Base-by-base conservation (phyloP, 2,113 vertebrate species). In the Colistium nudipinnis region DNA sequence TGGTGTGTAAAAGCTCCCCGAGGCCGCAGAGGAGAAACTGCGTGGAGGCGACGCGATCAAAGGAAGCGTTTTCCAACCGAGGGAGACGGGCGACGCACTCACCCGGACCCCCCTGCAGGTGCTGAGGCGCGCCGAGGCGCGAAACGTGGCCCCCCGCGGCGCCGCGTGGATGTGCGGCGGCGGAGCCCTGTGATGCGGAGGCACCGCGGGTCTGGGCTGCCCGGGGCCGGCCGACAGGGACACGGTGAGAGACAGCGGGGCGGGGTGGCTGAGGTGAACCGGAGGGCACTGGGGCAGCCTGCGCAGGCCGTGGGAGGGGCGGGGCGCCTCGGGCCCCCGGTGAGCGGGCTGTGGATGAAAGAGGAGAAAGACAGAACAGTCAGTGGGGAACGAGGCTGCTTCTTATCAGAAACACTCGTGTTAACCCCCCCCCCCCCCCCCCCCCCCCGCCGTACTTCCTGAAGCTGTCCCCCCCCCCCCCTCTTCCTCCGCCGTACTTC, bases 101-200 rank as follows among this genome's bases (percentile, higher is more conserved):
- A 94, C 93, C 93, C 81, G 85, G 65, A 89, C 90, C 76, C 83
- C 88, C 83, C 87, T 92, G 85, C 85, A 92, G 75, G 89, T 84
- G 68, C 75, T 86, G 7, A 82, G 89, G 28, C 74, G 83, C 12
- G 86, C 53, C 24, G 60, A 60, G 3, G 59, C 68, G 22, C 55
- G 84, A 47, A 90, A 76, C 0, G 91, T 81, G 1, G 86, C 56
- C 49, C 83, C 90, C 56, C 81, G 69, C 20, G 89, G 48, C 7
- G 87, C 78, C 1, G 74, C 69, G 2, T 82, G 89, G 60, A 74
- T 41, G 71, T 82, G 88, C 39, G 74, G 90, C 0, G 74, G 82
- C 24, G 72, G 76, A 43, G 56, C 75, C 31, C 72, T 19, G 78
- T 82, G 88, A 47, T 81, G 85, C 0, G 80, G 78, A 6, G 82